A percentile compares a stretch with the other conserved stretches of the same genome.
Evolutionary conservation across 2,797 vertebrate species (phyloP).

Genomic region (Poeciliopsis paucimaculata): DNA sequence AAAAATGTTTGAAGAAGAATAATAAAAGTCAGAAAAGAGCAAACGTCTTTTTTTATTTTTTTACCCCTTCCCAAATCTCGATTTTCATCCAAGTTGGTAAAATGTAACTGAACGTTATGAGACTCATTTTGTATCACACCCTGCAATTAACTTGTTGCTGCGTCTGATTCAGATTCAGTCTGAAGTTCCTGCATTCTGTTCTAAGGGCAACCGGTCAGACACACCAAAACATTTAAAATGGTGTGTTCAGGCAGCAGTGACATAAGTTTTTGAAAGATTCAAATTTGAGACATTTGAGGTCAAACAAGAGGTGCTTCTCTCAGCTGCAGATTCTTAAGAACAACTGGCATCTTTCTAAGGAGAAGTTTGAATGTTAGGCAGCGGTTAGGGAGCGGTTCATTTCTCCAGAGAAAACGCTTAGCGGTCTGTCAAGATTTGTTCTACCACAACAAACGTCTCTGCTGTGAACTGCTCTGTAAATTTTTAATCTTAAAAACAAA

Average conservation of each 20-base stretch:
- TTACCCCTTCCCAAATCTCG: neutral
- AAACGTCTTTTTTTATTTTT: neutral
- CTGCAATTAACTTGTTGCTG: slow-evolving; percentile 58
- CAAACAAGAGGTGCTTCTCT: slow-evolving; percentile 19
- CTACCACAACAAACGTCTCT: slow-evolving; percentile 35
- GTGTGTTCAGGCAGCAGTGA: neutral
- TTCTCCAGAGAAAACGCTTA: slow-evolving; percentile 42
- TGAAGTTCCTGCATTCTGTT: slow-evolving; percentile 20
- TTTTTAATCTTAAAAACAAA: slow-evolving; percentile 18
- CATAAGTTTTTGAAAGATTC: neutral
- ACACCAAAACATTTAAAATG: slow-evolving; percentile 11
- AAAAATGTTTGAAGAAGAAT: slow-evolving; percentile 23
- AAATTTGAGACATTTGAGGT: slow-evolving; percentile 28
- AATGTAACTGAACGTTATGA: slow-evolving; percentile 28
- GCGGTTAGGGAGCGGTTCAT: slow-evolving; percentile 13
- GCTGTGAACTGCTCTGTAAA: slow-evolving; percentile 24
- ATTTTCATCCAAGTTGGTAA: slow-evolving; percentile 24
- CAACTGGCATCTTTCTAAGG: slow-evolving; percentile 35
- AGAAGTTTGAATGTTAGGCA: slow-evolving; percentile 42
- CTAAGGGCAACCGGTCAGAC: slow-evolving; percentile 12
- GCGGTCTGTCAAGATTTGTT: slow-evolving; percentile 37
- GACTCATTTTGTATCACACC: slow-evolving; percentile 30
- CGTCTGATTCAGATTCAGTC: slow-evolving; percentile 31
- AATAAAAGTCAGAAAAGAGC: neutral
- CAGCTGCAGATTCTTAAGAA: slow-evolving; percentile 41